Conservation (phyloP, 2,888 invertebrate genomes). For the Dusona sp. region DNA sequence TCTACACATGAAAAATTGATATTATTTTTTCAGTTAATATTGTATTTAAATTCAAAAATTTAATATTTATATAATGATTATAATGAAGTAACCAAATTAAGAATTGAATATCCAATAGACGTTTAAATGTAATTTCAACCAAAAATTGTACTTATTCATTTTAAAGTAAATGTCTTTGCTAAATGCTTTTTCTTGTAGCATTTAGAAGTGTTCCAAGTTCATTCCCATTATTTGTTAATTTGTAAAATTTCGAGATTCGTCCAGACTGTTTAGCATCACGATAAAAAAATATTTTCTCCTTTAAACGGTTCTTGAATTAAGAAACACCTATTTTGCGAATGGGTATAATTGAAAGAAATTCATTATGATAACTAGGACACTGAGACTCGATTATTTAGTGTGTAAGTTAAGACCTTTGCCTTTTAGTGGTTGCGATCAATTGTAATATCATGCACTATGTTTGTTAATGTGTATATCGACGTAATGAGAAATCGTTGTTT, state of each 20-base stretch:
- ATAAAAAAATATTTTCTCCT: too few species aligned
- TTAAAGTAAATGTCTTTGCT: not conserved
- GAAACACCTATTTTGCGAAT: too few species aligned
- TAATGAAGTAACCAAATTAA: not conserved
- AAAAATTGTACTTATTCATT: not conserved
- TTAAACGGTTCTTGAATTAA: too few species aligned
- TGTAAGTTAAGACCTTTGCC: constrained; percentile 19
- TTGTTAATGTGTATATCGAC: not conserved
- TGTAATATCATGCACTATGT: not conserved
- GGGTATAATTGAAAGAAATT: too few species aligned
- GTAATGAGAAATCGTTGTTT: not conserved
- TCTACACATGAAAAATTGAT: not conserved
- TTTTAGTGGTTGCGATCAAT: constrained; percentile 17
- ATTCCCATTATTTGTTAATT: not conserved
- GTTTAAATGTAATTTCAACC: not conserved
- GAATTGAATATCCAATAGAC: not conserved
- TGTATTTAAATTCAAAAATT: not conserved
- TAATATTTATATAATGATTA: not conserved
- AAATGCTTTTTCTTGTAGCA: not conserved
- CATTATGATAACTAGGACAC: too few species aligned
- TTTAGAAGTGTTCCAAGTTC: not conserved
- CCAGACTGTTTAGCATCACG: not conserved
- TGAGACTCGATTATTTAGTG: not conserved
- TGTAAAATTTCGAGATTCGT: too few species aligned
- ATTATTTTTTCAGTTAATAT: too few species aligned